Conservation (phyloP, 2,797 vertebrate genomes). For the Melanotaenia pygmaea region DNA sequence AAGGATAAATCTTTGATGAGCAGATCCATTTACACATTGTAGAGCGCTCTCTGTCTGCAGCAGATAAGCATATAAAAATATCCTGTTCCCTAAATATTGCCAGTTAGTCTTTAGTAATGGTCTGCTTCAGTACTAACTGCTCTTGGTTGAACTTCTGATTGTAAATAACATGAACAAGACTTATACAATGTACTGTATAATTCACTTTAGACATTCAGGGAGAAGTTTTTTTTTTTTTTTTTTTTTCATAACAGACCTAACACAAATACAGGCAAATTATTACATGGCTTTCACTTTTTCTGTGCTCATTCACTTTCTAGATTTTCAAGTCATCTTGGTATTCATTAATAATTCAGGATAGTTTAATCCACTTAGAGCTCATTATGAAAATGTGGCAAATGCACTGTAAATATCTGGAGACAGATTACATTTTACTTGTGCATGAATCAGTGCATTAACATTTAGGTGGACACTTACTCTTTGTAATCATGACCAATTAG, state of each 20-base stretch:
- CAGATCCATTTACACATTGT: conserved; percentile 56
- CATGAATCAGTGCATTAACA: conserved; percentile 26
- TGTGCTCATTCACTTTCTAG: conserved; percentile 5
- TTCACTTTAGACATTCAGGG: conserved; percentile 5
- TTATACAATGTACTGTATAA: neutral
- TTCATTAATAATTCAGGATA: conserved; percentile 2
- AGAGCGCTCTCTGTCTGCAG: conserved; percentile 27
- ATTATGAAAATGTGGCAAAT: conserved; percentile 23
- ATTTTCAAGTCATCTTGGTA: conserved; percentile 21
- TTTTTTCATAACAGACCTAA: neutral
- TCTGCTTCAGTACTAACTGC: neutral
- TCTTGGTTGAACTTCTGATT: conserved; percentile 12
- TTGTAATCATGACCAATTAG: conserved; percentile 44
- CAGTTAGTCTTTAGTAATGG: conserved; percentile 2
- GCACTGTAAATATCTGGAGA: conserved; percentile 22
- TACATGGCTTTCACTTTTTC: neutral
- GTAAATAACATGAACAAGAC: conserved; percentile 2
- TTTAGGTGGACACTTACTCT: conserved; percentile 51
- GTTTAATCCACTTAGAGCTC: conserved; percentile 18
- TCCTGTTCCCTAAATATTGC: conserved; percentile 8
- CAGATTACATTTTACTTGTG: conserved; percentile 20
- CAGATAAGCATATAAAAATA: conserved; percentile 28
- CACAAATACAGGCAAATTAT: neutral
- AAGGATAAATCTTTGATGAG: conserved; percentile 65
- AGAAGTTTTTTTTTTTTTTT: neutral